A percentile compares a stretch with the other conserved stretches of the same genome.
Conservation (phyloP, 92 coral and sea anemone genomes). For the Porites evermanni region DNA sequence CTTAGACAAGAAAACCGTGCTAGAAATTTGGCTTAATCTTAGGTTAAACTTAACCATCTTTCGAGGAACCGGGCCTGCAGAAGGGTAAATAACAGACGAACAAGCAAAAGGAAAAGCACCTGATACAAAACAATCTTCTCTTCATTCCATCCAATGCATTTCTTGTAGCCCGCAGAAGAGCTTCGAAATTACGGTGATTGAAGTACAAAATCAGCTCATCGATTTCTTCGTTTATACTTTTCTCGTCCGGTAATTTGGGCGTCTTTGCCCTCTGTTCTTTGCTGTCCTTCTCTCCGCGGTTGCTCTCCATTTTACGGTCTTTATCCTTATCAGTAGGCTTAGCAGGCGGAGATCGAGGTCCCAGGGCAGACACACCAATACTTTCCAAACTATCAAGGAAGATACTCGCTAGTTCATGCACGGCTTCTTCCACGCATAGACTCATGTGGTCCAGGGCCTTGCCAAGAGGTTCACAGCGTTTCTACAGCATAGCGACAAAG, state of each 20-base stretch:
- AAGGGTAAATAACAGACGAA: neutral
- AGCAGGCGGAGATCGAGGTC: conserved; percentile 58
- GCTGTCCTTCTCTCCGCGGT: conserved; percentile 59
- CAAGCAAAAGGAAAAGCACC: conserved; percentile 40
- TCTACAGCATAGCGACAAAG: conserved; percentile 41
- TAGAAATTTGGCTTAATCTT: too few relatives aligned
- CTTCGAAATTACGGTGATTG: conserved; percentile 89
- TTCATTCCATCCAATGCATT: conserved; percentile 89
- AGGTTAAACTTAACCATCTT: too few relatives aligned
- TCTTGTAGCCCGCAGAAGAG: conserved; percentile 80
- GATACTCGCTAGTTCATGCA: conserved; percentile 84
- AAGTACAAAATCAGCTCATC: conserved; percentile 85
- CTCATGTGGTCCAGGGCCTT: conserved; percentile 72
- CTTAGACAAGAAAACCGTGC: too few relatives aligned
- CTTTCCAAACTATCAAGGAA: conserved; percentile 69
- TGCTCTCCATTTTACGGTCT: conserved; percentile 76
- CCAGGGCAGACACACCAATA: conserved; percentile 79
- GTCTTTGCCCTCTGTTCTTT: conserved; percentile 76
- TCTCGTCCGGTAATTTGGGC: conserved; percentile 84
- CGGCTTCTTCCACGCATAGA: conserved; percentile 89
- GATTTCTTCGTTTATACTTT: conserved; percentile 87
- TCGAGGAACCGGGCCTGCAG: too few relatives aligned
- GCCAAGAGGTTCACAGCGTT: conserved; percentile 74
- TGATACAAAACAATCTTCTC: conserved; percentile 81
- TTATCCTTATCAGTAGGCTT: conserved; percentile 73